Base-by-base conservation (phyloP, 2,888 invertebrate genomes). In the Caenorhabditis uteleia region DNA sequence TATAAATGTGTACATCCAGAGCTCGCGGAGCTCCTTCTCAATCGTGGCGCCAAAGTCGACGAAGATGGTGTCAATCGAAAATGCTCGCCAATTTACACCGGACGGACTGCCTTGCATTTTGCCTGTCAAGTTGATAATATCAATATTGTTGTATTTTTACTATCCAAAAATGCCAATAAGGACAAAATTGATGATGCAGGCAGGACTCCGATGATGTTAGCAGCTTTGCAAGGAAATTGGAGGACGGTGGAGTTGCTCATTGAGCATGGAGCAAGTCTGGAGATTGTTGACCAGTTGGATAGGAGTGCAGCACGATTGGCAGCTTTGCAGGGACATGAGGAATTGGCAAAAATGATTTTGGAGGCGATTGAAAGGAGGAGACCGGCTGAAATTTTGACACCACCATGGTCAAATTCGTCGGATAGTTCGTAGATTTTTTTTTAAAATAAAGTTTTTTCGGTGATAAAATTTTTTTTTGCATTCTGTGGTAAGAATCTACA, bases 21-120 rank as follows among this genome's bases (percentile, higher is more conserved):
- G 47, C 43, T 59, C 29, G 65, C 59, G 7, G 10, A 39, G 8
- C 8, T 49, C 16, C 25, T 65, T n/a, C 18, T 65, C 2, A 14
- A 1, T 1, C 38, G 50, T 5, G 65, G 65, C 18, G 65, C 65
- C 0, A 59, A 65, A 29, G 44, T 65, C 10, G 59, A 65, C 25
- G 46, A 12, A 1, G 65, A 65, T 42, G 65, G 65, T 18, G 49
- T 43, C 7, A 7, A 31, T 1, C 12, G 65, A 7, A 51, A 68
- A 47, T 53, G 56, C 16, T 53, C 69, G 27, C 21, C 42, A 29
- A 49, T 48, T 20, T 73, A 70, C 43, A 46, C 25, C 5, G 87
- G 86, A 40, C 93, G 95, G 84, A 95, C 97, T 0, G 95, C 97
- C 0, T 87, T 98, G 10, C 98, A 98, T 84, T 97, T 95, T 94